Evolutionary conservation across 2,797 vertebrate genomes (phyloP), one percentile per base, ranked within the genome.

Genomic region (Halcyon badia): DNA sequence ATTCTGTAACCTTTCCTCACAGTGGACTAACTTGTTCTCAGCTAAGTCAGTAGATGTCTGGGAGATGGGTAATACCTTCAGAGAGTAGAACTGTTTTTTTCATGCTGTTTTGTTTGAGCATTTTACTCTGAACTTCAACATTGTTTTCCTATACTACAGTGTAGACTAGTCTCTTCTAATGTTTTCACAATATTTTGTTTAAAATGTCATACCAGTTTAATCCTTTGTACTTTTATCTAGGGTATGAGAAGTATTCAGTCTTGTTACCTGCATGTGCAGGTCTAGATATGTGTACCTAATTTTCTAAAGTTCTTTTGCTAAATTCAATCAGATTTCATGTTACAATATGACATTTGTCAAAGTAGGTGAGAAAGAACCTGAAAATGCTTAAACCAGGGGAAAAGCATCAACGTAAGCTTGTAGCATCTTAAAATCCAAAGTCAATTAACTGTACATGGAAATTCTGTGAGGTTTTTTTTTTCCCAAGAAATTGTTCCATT

Each of bases 21-120:
- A 70, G 51, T 69, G 30, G 61, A 61, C 77, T 83, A 91, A 85
- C 54, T 83, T 65, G 24, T 60, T 97, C 33, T 71, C 49, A 72
- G 48, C 6, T 65, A 83, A 46, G 26, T 30, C 41, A 78, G 12
- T 49, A 70, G 8, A 78, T 79, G 62, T 20, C 56, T 88, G 46
- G 22, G 24, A 85, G 46, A 24, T 14, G 35, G 25, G 41, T 49
- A 73, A 60, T 20, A 11, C 3, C 56, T 82, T 91, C 62, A 65
- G 69, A 69, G 41, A 71, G 72, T 15, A 57, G n/a, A 25, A 52
- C 28, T 46, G 14, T 75, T 88, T 82, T 82, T 35, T 56, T 78
- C 49, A 57, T 60, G 22, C 18, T 87, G 35, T 57, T 93, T 76
- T 51, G 17, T n/a, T 84, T 57, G 26, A 54, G 35, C 21, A 54